These are phyloP conservation scores for Pampus argenteus DNA, from an alignment of 2,797 vertebrate species.

Conservation along the genomic window DNA sequence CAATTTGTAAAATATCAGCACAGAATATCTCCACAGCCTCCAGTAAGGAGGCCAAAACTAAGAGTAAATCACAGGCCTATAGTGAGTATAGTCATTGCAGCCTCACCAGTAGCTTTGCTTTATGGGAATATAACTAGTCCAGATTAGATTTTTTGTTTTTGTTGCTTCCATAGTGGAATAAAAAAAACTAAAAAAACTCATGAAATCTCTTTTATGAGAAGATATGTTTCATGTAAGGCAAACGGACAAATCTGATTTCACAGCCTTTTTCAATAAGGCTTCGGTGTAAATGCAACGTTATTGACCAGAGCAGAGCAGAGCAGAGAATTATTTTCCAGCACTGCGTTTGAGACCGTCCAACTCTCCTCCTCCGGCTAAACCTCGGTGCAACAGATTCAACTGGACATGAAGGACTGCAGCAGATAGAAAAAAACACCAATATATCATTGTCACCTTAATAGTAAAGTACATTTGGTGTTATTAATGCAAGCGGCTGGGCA, in stretches of 20 bases:
- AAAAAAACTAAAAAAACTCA: neutral
- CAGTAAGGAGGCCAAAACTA: slow-evolving; percentile 38
- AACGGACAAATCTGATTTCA: slow-evolving; percentile 60
- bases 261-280: slow-evolving; percentile 52
- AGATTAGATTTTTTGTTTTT: slow-evolving; percentile 30
- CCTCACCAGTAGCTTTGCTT: neutral
- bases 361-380: slow-evolving; percentile 31
- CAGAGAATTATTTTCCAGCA: slow-evolving; percentile 38
- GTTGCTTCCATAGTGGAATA: slow-evolving; percentile 4
- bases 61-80: slow-evolving; percentile 11
- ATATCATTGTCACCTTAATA: slow-evolving; percentile 59
- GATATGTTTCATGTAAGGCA: slow-evolving; percentile 42
- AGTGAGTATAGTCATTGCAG: slow-evolving; percentile 9
- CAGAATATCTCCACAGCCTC: too few species aligned
- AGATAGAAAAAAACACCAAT: slow-evolving; percentile 38
- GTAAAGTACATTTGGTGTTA: slow-evolving; percentile 32
- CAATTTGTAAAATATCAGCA: slow-evolving; percentile 45
- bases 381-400: slow-evolving; percentile 41
- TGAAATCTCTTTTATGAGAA: slow-evolving; percentile 50
- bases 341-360: slow-evolving; percentile 40
- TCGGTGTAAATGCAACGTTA: slow-evolving; percentile 59
- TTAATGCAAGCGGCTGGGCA: slow-evolving; percentile 24
- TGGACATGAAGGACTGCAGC: slow-evolving; percentile 36
- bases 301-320: slow-evolving; percentile 63
- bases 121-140: slow-evolving; percentile 26